Percentiles rank a stretch among this genome's conserved stretches.
phyloP scores from a whole-genome alignment of 2,113 vertebrate species.

The Nycticorax nycticorax region DNA sequence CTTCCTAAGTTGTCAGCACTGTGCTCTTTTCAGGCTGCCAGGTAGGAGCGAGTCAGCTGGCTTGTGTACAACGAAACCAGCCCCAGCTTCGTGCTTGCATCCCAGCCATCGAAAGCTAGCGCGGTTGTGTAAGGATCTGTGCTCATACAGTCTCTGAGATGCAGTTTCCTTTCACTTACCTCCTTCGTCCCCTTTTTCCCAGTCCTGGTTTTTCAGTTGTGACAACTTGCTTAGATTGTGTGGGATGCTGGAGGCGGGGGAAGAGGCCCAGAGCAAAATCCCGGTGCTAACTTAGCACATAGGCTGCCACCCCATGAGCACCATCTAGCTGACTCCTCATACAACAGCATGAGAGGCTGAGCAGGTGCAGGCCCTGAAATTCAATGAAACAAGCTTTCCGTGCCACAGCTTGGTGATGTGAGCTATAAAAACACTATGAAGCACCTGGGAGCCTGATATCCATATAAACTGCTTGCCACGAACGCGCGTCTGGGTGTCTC shows the following conservation, averaged over 20 bases:
- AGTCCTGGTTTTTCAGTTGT: neutral
- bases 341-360: neutral
- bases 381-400: neutral
- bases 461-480: neutral
- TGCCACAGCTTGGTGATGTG: neutral
- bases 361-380: neutral
- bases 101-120: neutral
- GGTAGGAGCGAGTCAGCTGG: neutral
- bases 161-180: neutral
- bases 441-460: neutral
- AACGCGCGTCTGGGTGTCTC: fast-evolving
- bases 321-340: conserved; percentile 36
- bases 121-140: fast-evolving
- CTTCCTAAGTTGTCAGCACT: neutral
- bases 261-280: neutral
- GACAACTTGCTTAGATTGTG: neutral
- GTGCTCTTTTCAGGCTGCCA: conserved; percentile 1
- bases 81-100: neutral
- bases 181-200: neutral
- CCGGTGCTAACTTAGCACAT: neutral
- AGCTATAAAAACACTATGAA: neutral
- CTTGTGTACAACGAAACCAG: neutral
- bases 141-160: neutral
- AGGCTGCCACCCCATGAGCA: conserved; percentile 21
- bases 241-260: neutral